A percentile compares a stretch with the other conserved stretches of the same genome.
phyloP scores from a whole-genome alignment of 37 sponge, comb jelly and placozoan species.

The Spongia lamella region DNA sequence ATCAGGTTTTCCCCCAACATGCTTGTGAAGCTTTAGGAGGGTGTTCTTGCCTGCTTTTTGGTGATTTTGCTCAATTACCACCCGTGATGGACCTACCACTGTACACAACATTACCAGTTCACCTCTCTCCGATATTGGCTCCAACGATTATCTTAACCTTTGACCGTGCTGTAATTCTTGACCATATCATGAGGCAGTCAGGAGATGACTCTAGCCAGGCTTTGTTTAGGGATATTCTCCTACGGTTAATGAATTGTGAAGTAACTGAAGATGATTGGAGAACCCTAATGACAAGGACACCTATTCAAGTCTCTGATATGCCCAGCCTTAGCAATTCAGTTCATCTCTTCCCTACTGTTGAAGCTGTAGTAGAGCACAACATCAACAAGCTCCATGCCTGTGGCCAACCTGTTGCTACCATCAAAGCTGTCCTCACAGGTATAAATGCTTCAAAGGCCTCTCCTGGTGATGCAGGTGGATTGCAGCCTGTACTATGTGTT shows the following conservation, averaged over 20 bases:
- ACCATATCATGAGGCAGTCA: slow-evolving; percentile 3
- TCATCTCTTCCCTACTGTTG: slow-evolving; percentile 14
- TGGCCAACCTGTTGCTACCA: slow-evolving; percentile 26
- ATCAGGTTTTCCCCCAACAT: slow-evolving; percentile 36
- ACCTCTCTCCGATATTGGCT: slow-evolving; percentile 19
- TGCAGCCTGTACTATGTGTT: slow-evolving; percentile 6
- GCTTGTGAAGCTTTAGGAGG: slow-evolving; percentile 29
- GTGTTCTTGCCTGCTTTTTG: slow-evolving; percentile 53
- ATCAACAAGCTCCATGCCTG: not conserved
- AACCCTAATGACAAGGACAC: slow-evolving; percentile 13
- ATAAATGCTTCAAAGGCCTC: slow-evolving; percentile 3
- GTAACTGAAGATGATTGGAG: slow-evolving; percentile 31
- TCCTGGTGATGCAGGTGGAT: slow-evolving; percentile 26
- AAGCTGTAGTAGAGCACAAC: too few species aligned
- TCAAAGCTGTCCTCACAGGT: slow-evolving; percentile 32
- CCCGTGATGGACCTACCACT: slow-evolving; percentile 33
- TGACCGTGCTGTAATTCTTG: not conserved
- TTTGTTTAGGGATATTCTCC: slow-evolving; percentile 26
- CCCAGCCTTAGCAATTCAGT: not conserved
- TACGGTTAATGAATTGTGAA: slow-evolving; percentile 20
- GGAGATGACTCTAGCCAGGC: too few species aligned
- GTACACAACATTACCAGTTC: slow-evolving; percentile 13
- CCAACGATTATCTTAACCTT: not conserved
- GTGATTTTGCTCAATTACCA: slow-evolving; percentile 49
- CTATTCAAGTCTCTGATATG: not conserved